Percentiles rank a stretch among this genome's conserved stretches.
These are phyloP conservation scores for Prietella phreatophila DNA, from an alignment of 2,113 vertebrate genomes.

Conservation along the genomic window DNA sequence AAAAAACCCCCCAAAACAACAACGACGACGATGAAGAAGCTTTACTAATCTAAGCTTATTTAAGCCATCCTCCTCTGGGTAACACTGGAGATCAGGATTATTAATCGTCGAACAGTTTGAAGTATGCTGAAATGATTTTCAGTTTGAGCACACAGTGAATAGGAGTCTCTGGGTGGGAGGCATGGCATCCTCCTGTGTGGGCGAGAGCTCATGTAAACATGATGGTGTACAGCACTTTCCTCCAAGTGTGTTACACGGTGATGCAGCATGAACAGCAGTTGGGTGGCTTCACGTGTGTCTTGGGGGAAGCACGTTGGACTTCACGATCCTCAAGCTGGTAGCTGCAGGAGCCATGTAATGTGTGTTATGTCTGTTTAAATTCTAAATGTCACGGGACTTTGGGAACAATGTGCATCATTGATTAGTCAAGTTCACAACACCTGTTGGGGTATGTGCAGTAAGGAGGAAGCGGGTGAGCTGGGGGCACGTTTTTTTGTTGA, in stretches of 20 bases:
- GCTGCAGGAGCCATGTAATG: background rate
- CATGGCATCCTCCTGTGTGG: background rate
- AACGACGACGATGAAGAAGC: too few relatives aligned
- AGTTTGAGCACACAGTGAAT: background rate
- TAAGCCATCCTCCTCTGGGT: background rate
- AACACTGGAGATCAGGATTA: background rate
- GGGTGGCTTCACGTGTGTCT: background rate
- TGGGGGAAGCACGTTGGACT: background rate
- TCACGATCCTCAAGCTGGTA: background rate
- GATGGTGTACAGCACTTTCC: background rate
- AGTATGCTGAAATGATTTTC: background rate
- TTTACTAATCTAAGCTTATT: too few relatives aligned
- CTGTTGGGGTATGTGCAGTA: too few relatives aligned
- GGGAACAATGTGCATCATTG: too few relatives aligned
- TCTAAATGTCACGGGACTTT: too few relatives aligned
- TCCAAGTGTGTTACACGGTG: background rate
- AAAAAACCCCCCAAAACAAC: too few relatives aligned
- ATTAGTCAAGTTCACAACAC: too few relatives aligned
- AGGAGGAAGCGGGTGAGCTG: too few relatives aligned
- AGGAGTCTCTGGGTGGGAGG: background rate
- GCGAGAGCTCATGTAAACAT: background rate
- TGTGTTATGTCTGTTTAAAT: too few relatives aligned
- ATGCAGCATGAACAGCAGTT: background rate
- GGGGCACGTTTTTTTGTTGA: too few relatives aligned
- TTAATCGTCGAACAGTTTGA: background rate